Evolutionary conservation across 2,797 vertebrate species (phyloP), one percentile per base, ranked within the genome.

Genomic region (Helostoma temminkii): DNA sequence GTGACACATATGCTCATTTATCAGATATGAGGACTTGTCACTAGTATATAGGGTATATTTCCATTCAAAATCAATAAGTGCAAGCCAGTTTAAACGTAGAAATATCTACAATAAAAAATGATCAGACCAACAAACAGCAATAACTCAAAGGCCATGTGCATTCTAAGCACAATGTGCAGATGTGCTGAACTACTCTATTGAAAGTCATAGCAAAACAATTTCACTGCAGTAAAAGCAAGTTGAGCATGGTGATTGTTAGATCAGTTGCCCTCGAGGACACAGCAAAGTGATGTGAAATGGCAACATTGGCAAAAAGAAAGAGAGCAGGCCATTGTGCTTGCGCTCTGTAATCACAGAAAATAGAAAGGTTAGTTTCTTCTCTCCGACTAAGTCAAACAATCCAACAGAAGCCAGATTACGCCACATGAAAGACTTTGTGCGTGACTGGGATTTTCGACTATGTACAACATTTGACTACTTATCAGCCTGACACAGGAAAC

Each of bases 121-220:
- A 32, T 39, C 43, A 49, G 39, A 42, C 10, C 39, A 58, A 22
- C 25, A 62, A 60, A 16, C 14, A 2, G 6, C 1, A 12, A 30
- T 68, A 42, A 72, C 19, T 60, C 57, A 21, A 4, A 26, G 37
- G 59, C 19, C 46, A 48, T 32, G 28, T 25, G 48, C 15, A 3
- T 21, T 55, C 0, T 0, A 7, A 46, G 54, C 47, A 11, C 46
- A 32, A 56, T 4, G 6, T 9, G 16, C 62, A 37, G 56, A 6
- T 21, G 21, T 6, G 63, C 30, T 9, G 21, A 58, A 21, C 28
- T 24, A 19, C 16, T 52, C n/a, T 22, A 8, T 9, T 39, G 11
- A 59, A 52, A 61, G 25, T 61, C 54, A 61, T 65, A 64, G 43
- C 30, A 64, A 81, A 76, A 42, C 56, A 41, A 61, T 69, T 74